Conservation (phyloP, 64 coral and sea anemone genomes). For the Stichodactyla mertensii region DNA sequence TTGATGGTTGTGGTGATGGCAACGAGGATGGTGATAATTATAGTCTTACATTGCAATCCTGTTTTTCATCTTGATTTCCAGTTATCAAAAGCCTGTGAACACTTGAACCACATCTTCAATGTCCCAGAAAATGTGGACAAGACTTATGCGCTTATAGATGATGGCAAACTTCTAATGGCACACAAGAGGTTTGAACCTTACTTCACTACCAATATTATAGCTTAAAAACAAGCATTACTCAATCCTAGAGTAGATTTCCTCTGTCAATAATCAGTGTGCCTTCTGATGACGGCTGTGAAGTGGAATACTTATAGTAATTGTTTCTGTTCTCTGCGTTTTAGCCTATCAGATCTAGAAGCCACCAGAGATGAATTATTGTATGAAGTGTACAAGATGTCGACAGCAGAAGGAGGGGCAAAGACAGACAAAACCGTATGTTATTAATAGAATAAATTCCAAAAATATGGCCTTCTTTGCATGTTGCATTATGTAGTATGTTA, state of each 20-base stretch:
- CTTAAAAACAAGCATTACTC: too few relatives aligned
- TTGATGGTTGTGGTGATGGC: too few relatives aligned
- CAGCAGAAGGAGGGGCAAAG: constrained; percentile 50
- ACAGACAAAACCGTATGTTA: constrained; percentile 48
- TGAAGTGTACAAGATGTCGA: constrained; percentile 92
- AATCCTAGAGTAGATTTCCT: too few relatives aligned
- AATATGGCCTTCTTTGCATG: not conserved
- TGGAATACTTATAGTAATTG: not conserved
- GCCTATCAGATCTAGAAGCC: constrained; percentile 82
- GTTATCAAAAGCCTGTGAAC: constrained; percentile 92
- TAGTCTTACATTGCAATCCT: too few relatives aligned
- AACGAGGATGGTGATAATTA: too few relatives aligned
- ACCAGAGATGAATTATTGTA: constrained; percentile 93
- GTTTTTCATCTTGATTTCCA: constrained; percentile 3
- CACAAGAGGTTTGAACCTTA: constrained; percentile 65
- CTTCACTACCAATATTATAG: too few relatives aligned
- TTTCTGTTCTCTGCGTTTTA: constrained; percentile 16
- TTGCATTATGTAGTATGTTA: not conserved
- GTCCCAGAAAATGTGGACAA: constrained; percentile 90
- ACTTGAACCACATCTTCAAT: constrained; percentile 93
- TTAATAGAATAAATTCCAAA: not conserved
- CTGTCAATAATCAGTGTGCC: too few relatives aligned
- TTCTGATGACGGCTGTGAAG: too few relatives aligned
- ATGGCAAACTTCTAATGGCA: constrained; percentile 83
- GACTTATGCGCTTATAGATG: constrained; percentile 63